Base-by-base conservation (phyloP, 1,140 invertebrate species). In the Dermatophagoides farinae region DNA sequence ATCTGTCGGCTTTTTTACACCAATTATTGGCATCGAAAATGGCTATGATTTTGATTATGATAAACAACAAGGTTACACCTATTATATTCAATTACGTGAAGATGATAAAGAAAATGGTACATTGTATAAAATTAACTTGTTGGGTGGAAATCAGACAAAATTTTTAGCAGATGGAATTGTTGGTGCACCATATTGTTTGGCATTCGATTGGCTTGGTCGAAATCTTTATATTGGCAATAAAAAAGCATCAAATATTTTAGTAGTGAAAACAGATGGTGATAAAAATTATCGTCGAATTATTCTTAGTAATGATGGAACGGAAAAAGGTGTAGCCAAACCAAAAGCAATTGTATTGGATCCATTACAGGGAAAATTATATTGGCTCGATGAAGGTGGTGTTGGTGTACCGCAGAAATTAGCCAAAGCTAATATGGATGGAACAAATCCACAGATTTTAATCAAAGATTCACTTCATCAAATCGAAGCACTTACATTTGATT, bases 181-280 rank as follows among this genome's bases (percentile, higher is more conserved):
- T 31, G 91, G 92, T 0, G 82, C 87, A 0, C 87, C 91, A 0
- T 88, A 87, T 47, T 80, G 86, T 0, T 80, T 97, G 38, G 91
- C 91, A 0, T 86, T 95, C 68, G 93, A 97, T 70, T 97, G 92
- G 91, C 76, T 97, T 37, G 90, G 91, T 10, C 75, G 90, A 43
- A 98, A 97, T 73, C 70, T 98, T 9, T 97, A 86, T 68, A 82
- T 97, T 66, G 91, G 89, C 12, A 97, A 97, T 68, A 80, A 83
- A 20, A 77, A 84, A 44, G 86, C 88, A 11, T 86, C 87, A 25
- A 93, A 92, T 63, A 88, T 97, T 61, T 90, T 96, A 73, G 82
- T 91, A 0, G 79, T 97, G 2, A 83, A 84, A 68, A 78, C 88
- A 0, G 87, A 91, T 68, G 83, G 85, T 0, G 86, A 88, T 70